These are phyloP conservation scores for Thymelicus lineola DNA, from an alignment of 2,888 invertebrate species.

Conservation along the genomic window DNA sequence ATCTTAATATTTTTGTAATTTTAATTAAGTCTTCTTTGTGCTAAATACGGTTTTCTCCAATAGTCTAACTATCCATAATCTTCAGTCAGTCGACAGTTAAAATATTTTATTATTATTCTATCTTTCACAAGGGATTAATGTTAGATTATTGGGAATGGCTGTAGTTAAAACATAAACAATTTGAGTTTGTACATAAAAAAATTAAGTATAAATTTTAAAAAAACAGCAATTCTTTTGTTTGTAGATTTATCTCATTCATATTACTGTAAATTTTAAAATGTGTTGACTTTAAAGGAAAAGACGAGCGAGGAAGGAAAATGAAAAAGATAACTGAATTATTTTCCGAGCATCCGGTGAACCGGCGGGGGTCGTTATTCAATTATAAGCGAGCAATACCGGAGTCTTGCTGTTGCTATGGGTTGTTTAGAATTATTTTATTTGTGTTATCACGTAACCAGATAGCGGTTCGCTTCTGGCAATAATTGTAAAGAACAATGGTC, in stretches of 20 bases:
- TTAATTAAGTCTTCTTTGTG: background rate
- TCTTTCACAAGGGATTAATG: too few relatives aligned
- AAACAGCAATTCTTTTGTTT: background rate
- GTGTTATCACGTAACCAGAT: background rate
- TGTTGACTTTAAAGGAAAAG: slow-evolving; percentile 47
- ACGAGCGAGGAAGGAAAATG: slow-evolving; percentile 53
- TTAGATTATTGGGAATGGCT: too few relatives aligned
- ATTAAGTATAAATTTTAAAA: too few relatives aligned
- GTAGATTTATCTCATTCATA: background rate
- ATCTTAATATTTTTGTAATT: background rate
- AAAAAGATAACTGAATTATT: slow-evolving; percentile 73
- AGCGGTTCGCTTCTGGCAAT: background rate
- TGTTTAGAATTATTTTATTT: slow-evolving; percentile 46
- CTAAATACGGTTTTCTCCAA: too few relatives aligned
- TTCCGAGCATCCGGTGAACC: slow-evolving; percentile 69
- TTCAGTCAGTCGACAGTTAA: too few relatives aligned
- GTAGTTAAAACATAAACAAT: too few relatives aligned
- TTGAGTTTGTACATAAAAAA: too few relatives aligned
- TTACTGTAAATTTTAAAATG: slow-evolving; percentile 20
- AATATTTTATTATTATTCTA: too few relatives aligned
- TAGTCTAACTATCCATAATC: too few relatives aligned
- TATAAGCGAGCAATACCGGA: slow-evolving; percentile 67
- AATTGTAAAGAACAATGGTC: too few relatives aligned
- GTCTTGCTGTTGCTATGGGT: slow-evolving; percentile 73
- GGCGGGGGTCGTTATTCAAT: slow-evolving; percentile 76